phyloP scores from a whole-genome alignment of 2,888 invertebrate genomes.

The Elmis aenea region DNA sequence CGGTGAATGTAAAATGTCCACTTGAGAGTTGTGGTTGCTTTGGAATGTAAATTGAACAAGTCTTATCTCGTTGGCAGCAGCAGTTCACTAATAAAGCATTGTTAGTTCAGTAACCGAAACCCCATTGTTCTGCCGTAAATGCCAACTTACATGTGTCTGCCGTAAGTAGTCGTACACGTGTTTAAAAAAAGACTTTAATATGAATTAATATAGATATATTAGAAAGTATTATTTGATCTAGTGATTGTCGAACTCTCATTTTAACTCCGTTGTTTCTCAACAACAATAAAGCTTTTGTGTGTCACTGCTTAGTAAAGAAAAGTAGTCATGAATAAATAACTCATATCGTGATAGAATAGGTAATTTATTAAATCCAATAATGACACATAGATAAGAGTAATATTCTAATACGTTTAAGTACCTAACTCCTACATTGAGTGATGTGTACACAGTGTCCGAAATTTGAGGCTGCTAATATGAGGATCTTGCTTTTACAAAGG shows the following conservation, averaged over 20 bases:
- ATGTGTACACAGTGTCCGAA: no score
- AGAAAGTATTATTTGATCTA: neutral
- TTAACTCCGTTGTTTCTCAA: neutral
- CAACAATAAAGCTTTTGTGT: conserved; percentile 2
- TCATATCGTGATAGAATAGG: no score
- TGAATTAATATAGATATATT: conserved; percentile 6
- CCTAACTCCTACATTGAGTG: no score
- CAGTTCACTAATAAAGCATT: conserved; percentile 46
- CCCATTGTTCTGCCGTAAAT: conserved; percentile 39
- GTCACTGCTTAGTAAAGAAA: no score
- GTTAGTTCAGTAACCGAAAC: conserved; percentile 43
- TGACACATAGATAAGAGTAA: no score
- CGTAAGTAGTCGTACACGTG: conserved; percentile 22
- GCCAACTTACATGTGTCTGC: conserved; percentile 31
- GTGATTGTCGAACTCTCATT: neutral
- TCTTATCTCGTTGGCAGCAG: conserved; percentile 44
- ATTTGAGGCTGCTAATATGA: no score
- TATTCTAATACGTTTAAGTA: no score
- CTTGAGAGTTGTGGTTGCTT: conserved; percentile 40
- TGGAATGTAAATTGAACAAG: conserved; percentile 47
- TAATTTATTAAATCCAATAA: no score
- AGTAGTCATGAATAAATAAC: no score
- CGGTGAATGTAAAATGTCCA: conserved; percentile 43
- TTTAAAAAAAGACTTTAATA: conserved; percentile 10
- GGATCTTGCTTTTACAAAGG: no score